Evolutionary conservation across 2,113 vertebrate genomes (phyloP), one percentile per base, ranked within the genome.

Genomic region (Furnarius figulus): DNA sequence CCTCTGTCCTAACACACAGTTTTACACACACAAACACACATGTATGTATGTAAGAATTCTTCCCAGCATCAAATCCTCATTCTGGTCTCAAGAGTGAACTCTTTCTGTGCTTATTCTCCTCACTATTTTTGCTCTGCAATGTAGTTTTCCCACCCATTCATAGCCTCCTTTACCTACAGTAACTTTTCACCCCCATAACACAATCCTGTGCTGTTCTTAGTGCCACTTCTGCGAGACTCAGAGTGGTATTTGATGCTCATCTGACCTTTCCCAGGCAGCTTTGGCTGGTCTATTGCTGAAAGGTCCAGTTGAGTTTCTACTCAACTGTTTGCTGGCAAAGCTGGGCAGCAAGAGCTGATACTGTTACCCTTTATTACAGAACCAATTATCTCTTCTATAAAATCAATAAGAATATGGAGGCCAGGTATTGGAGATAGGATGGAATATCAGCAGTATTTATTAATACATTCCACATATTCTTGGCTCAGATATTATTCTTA

Each of bases 11-110:
- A n/a, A 30, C 9, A n/a, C 14, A 37, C 12, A 44, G n/a, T 23
- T n/a, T 17, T 18, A 27, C 23, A 10, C 4, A 2, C 9, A 6
- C 15, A 18, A 3, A 14, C 11, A 14, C 14, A 37, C 19, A 40
- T 8, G 21, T 3, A 3, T 4, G 0, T 3, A 4, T 1, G 3
- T n/a, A 16, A 6, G 4, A 30, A 30, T 8, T 3, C 3, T n/a
- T 67, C 11, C n/a, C 23, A 70, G 19, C 15, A 58, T 12, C 65
- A 87, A 35, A 62, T 50, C 23, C 20, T 77, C 18, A 28, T 35
- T 52, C 55, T 86, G 10, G 35, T 83, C 46, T 81, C 28, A 42
- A 59, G 46, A 62, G 14, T 37, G 7, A 56, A 24, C 30, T 33
- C 12, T 12, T 93, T 31, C 42, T 30, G 9, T 63, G 23, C 21